These are phyloP conservation scores for Cantharis nigra DNA, from an alignment of 2,888 invertebrate species.

Conservation along the genomic window DNA sequence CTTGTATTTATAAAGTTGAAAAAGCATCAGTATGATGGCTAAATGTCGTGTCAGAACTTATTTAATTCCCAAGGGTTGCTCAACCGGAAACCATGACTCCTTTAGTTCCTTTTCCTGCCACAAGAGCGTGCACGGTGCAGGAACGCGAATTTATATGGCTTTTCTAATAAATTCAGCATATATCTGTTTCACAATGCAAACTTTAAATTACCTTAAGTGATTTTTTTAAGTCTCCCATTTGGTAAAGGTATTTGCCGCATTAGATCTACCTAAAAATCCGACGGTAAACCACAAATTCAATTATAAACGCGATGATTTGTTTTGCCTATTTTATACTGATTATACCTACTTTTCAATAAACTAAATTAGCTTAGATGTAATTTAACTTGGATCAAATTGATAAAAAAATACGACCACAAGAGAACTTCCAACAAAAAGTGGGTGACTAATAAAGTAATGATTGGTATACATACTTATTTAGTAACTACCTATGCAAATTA, in stretches of 20 bases:
- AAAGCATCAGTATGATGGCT: constrained; percentile 40
- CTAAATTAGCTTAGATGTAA: not conserved
- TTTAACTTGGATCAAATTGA: not conserved
- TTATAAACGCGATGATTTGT: not conserved
- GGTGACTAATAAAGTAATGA: not conserved
- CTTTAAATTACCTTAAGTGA: not conserved
- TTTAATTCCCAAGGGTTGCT: constrained; percentile 45
- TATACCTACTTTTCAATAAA: not conserved
- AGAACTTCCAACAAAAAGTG: not conserved
- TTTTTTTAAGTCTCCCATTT: not conserved
- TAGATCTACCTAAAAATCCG: not conserved
- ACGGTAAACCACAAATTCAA: not conserved
- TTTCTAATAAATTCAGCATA: constrained; percentile 17
- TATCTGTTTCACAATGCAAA: constrained; percentile 1
- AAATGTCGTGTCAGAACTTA: constrained; percentile 43
- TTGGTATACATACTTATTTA: not conserved
- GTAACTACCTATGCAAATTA: not conserved
- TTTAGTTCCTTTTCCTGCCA: constrained; percentile 52
- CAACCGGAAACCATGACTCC: constrained; percentile 53
- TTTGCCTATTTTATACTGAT: not conserved
- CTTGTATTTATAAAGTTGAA: constrained; percentile 8
- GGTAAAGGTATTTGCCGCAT: not conserved
- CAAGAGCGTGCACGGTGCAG: constrained; percentile 35
- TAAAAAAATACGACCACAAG: not conserved
- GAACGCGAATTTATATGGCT: constrained; percentile 25